These are phyloP conservation scores for Diploptera punctata DNA, from an alignment of 2,888 invertebrate genomes.

Conservation along the genomic window DNA sequence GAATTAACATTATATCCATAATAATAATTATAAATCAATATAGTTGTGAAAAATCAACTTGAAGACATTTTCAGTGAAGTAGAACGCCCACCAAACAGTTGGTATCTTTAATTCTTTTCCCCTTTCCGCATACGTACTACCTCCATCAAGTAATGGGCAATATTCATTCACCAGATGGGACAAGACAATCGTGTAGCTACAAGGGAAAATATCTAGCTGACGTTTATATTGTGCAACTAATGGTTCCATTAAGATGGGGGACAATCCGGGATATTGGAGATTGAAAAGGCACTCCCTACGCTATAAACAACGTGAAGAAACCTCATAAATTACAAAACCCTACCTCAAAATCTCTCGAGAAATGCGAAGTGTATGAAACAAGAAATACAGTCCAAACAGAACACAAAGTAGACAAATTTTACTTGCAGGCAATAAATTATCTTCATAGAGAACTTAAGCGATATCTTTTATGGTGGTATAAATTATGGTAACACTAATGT, in stretches of 20 bases:
- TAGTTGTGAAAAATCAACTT: too few species aligned
- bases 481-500: too few species aligned
- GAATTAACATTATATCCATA: too few species aligned
- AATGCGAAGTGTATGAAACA: background rate
- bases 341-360: too few species aligned
- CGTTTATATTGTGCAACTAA: background rate
- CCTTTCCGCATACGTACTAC: background rate
- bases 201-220: background rate
- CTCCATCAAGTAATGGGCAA: background rate
- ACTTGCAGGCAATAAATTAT: too few species aligned
- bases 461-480: too few species aligned
- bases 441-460: too few species aligned
- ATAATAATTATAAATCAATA: too few species aligned
- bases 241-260: background rate
- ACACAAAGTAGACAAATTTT: too few species aligned
- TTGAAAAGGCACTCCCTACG: background rate
- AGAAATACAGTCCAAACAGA: too few species aligned
- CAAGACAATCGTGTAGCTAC: background rate
- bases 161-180: background rate
- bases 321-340: background rate
- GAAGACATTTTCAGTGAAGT: too few species aligned
- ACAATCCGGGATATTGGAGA: background rate
- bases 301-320: background rate
- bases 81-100: too few species aligned
- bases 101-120: background rate